These are phyloP conservation scores for Drosophila chauvacae DNA, from an alignment of 1,140 invertebrate species.

Conservation along the genomic window DNA sequence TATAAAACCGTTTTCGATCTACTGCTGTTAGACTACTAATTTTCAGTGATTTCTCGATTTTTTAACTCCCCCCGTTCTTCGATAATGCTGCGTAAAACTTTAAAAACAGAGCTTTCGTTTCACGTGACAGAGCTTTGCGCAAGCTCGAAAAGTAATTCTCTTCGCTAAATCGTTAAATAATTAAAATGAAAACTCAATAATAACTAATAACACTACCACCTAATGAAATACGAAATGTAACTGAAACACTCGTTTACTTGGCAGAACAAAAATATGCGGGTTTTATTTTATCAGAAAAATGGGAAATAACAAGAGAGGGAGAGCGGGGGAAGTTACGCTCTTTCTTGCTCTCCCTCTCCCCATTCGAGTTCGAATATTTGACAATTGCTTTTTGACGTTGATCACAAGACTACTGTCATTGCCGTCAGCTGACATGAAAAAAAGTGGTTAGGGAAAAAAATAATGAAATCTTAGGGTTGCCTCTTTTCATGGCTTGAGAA, in stretches of 20 bases:
- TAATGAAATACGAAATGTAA: background rate
- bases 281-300: conserved; percentile 23
- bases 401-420: conserved; percentile 77
- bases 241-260: conserved; percentile 4
- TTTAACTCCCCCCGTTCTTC: conserved; percentile 36
- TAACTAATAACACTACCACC: background rate
- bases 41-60: conserved; percentile 32
- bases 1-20: background rate
- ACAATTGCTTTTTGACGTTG: conserved; percentile 78
- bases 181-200: conserved; percentile 11
- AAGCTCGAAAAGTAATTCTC: conserved; percentile 69
- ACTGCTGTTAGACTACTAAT: conserved; percentile 2
- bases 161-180: conserved; percentile 24
- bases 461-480: conserved; percentile 3
- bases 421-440: conserved; percentile 72
- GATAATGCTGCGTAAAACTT: conserved; percentile 57
- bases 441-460: conserved; percentile 36
- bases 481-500: conserved; percentile 1
- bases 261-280: conserved; percentile 22
- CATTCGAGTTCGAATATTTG: conserved; percentile 77
- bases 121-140: conserved; percentile 76
- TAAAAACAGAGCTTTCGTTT: conserved; percentile 71
- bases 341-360: conserved; percentile 27
- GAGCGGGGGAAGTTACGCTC: conserved; percentile 29
- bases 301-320: conserved; percentile 4